A percentile compares a stretch with the other conserved stretches of the same genome.
These are phyloP conservation scores for Dorcus hopei DNA, from an alignment of 2,888 invertebrate genomes.

Conservation along the genomic window DNA sequence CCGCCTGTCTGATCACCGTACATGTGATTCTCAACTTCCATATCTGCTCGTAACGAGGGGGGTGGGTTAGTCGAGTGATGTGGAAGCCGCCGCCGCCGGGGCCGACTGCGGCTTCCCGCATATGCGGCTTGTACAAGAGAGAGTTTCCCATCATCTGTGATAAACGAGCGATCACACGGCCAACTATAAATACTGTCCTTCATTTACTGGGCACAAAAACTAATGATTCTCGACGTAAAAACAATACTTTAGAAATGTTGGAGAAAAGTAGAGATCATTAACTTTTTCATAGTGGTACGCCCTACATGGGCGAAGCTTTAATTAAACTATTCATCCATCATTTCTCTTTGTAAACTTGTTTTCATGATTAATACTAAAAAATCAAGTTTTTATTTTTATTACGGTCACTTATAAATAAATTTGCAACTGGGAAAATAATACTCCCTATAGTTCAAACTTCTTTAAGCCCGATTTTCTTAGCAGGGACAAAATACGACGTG, in stretches of 20 bases:
- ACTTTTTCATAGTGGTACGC: neutral
- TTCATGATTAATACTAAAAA: too few relatives aligned
- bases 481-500: too few relatives aligned
- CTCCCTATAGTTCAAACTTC: too few relatives aligned
- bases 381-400: too few relatives aligned
- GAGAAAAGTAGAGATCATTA: neutral
- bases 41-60: neutral
- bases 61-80: slow-evolving; percentile 5
- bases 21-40: slow-evolving; percentile 28
- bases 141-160: slow-evolving; percentile 17
- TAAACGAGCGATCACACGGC: slow-evolving; percentile 29
- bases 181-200: slow-evolving; percentile 29
- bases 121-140: neutral
- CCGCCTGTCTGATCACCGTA: slow-evolving; percentile 36
- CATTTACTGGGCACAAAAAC: slow-evolving; percentile 24
- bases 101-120: slow-evolving; percentile 4
- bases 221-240: slow-evolving; percentile 20
- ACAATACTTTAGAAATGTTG: slow-evolving; percentile 2
- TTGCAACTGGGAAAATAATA: too few relatives aligned
- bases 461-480: too few relatives aligned
- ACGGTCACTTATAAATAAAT: too few relatives aligned
- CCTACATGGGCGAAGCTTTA: too few relatives aligned
- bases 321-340: too few relatives aligned
- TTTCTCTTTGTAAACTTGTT: too few relatives aligned
- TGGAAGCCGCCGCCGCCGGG: slow-evolving; percentile 12